Conservation (phyloP, 2,797 vertebrate genomes). For the Diglossa cyanea region DNA sequence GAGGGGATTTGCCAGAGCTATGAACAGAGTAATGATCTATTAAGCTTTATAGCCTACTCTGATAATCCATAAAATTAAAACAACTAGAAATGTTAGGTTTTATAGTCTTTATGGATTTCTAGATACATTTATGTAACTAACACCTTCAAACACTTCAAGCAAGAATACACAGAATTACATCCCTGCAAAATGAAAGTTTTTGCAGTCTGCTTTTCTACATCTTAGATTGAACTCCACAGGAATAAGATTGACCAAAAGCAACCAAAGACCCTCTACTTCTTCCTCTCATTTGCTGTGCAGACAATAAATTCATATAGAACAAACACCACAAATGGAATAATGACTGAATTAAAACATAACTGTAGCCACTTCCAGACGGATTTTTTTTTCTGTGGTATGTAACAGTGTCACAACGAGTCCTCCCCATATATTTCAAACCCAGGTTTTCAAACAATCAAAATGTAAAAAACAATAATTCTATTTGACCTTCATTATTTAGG, state of each 20-base stretch:
- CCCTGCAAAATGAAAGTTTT: background rate
- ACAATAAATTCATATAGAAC: background rate
- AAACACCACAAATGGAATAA: background rate
- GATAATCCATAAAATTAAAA: background rate
- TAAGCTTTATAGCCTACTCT: background rate
- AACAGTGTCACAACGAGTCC: background rate
- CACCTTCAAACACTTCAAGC: background rate
- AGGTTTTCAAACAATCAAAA: conserved; percentile 23
- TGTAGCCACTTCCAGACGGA: background rate
- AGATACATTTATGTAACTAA: background rate
- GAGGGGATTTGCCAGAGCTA: background rate
- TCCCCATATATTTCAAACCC: background rate
- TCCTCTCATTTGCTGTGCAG: background rate
- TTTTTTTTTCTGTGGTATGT: background rate
- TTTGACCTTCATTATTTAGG: conserved; percentile 61
- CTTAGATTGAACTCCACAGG: background rate
- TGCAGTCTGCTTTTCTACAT: background rate
- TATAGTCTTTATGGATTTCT: background rate
- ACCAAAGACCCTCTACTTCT: background rate
- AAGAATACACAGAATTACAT: background rate
- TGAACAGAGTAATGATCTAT: background rate
- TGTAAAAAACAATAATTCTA: background rate
- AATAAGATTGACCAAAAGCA: background rate
- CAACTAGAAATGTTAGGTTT: background rate
- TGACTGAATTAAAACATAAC: background rate